Evolutionary conservation across 1,140 invertebrate species (phyloP), one percentile per base, ranked within the genome.

Genomic region (Chrysopa pallens): DNA sequence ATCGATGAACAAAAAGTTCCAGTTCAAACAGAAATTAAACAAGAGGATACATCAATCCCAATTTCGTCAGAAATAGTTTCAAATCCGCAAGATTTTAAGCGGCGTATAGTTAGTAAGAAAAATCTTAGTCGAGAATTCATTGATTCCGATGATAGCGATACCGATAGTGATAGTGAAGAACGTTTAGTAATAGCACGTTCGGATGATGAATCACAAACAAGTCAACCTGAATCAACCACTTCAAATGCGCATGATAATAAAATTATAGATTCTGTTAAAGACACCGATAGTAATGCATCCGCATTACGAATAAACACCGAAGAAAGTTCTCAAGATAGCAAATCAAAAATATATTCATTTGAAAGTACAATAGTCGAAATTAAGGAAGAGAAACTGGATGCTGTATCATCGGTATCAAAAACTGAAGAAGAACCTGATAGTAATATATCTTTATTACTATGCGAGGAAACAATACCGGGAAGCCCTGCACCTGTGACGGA

Each of bases 391-490:
- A 12, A 33, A 33, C 2, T 33, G 8, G 31, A 33, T 33, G 8
- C 4, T 9, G 6, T 33, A 11, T 9, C 8, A 6, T 7, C 45
- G 50, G 7, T 52, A 56, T 38, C 52, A 51, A 33, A 52, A 57
- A 46, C 40, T 45, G 6, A 29, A 36, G 38, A 38, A 40, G 23
- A 42, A 27, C 35, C 9, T 14, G 50, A 50, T 37, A 51, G 52
- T 41, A 53, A 56, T 42, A 36, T 49, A 42, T 51, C 72, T 49
- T 69, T 82, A 36, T 56, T 90, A n/a, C 57, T 86, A 1, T 90
- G 86, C 59, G 81, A 88, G 54, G 85, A 90, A 61, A 87, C 83
- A 23, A 87, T 91, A 54, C 84, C 84, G 1, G 80, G 84, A 14
- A 85, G 82, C 51, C 83, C 84, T n/a, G 78, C 81, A 36, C 78